Percentiles rank a stretch among this genome's conserved stretches.
Evolutionary conservation across 2,113 vertebrate species (phyloP).

Genomic region (Phocoena sinus): DNA sequence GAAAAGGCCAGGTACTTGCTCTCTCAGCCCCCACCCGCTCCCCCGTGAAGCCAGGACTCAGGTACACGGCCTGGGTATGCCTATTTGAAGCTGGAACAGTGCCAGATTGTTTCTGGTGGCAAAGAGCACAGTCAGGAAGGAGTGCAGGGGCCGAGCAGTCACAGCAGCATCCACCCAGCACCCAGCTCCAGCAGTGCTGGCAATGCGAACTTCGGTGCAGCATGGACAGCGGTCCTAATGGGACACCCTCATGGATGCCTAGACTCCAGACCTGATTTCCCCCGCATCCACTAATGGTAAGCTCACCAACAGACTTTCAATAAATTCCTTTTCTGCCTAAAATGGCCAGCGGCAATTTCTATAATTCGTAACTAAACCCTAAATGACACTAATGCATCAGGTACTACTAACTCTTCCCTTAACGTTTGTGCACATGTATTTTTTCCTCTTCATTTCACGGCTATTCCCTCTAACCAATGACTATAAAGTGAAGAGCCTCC

Average conservation of each 20-base stretch:
- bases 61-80: neutral
- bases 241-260: neutral
- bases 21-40: neutral
- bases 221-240: neutral
- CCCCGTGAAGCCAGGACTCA: neutral
- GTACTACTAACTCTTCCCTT: neutral
- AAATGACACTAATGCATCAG: neutral
- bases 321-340: neutral
- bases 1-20: neutral
- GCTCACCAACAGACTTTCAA: neutral
- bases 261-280: neutral
- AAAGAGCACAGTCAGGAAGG: neutral
- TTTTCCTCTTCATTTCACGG: neutral
- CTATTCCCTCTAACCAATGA: neutral
- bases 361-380: neutral
- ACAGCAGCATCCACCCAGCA: neutral
- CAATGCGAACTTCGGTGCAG: neutral
- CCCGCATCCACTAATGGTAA: neutral
- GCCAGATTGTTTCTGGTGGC: neutral
- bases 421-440: neutral
- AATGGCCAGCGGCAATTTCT: neutral
- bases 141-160: neutral
- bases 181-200: neutral
- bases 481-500: neutral
- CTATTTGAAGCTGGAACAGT: neutral